Base-by-base conservation (phyloP, 2,888 invertebrate species). In the Synanthedon andrenaeformis region DNA sequence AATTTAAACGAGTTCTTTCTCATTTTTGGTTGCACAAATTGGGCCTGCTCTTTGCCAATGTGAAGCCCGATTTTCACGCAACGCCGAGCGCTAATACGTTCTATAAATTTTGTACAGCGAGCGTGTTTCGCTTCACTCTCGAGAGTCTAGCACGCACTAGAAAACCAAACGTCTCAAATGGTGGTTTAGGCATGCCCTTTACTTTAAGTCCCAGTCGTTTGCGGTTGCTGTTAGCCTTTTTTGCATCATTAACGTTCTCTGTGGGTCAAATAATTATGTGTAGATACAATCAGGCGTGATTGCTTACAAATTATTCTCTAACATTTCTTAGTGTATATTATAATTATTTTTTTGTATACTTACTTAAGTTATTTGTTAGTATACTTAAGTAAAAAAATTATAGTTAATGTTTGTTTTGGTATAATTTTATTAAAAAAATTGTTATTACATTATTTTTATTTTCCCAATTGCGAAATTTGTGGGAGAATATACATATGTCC, bases 21-120 rank as follows among this genome's bases (percentile, higher is more conserved):
- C 77, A 81, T 79, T 79, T 76, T 76, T 64, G 72, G 70, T 86
- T 85, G 83, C 84, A 85, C 74, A 78, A 83, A 83, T 78, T 74
- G 72, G 67, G 63, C 66, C 67, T 72, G 69, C 72, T 77, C 76
- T 84, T 82, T 82, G 71, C 82, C 76, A 82, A 82, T 76, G 69
- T 66, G 64, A 71, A 75, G 74, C 71, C 76, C 70, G 76, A 56
- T 80, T 83, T 83, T 79, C 81, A 85, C 82, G 84, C 78, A 77
- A 82, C 76, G 65, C 65, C 79, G 79, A 60, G 49, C 64, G 66
- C 69, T 77, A 74, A 78, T 79, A 74, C 76, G 81, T 73, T 74
- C 73, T 69, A 73, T 73, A 74, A 79, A 80, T 66, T 76, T 69
- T 62, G 64, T 63, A 62, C 61, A 59, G 5, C 41, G 53, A 12